A percentile compares a stretch with the other conserved stretches of the same genome.
These are phyloP conservation scores for Adelges cooleyi DNA, from an alignment of 1,140 invertebrate genomes.

Conservation along the genomic window DNA sequence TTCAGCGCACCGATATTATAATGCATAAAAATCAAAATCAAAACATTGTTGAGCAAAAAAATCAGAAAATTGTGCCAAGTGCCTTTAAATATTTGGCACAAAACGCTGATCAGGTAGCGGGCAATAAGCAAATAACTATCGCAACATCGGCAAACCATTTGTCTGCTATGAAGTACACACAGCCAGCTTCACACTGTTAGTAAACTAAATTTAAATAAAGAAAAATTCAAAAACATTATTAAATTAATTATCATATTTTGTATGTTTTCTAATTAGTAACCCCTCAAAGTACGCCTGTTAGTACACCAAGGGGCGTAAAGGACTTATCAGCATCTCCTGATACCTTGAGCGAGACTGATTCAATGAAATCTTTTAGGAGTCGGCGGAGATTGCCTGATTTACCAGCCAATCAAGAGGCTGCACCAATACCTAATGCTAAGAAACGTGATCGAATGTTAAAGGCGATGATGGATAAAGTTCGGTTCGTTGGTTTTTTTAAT, in stretches of 20 bases:
- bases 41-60: too few relatives aligned
- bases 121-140: too few relatives aligned
- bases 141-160: too few relatives aligned
- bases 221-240: background rate
- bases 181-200: background rate
- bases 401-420: conserved; percentile 44
- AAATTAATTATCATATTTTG: background rate
- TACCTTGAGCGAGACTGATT: conserved; percentile 44
- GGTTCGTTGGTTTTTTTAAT: conserved; percentile 31
- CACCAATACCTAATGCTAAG: conserved; percentile 41
- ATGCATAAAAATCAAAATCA: too few relatives aligned
- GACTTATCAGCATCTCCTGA: conserved; percentile 41
- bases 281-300: conserved; percentile 39
- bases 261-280: conserved; percentile 33
- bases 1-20: too few relatives aligned
- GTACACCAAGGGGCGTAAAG: conserved; percentile 38
- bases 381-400: conserved; percentile 41
- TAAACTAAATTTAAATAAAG: background rate
- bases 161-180: too few relatives aligned
- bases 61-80: too few relatives aligned
- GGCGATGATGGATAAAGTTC: conserved; percentile 32
- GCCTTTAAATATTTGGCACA: background rate
- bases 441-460: conserved; percentile 34
- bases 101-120: too few relatives aligned
- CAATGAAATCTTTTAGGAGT: conserved; percentile 39